Evolutionary conservation across 2,888 invertebrate genomes (phyloP), one percentile per base, ranked within the genome.

Genomic region (Diarsia rubi): DNA sequence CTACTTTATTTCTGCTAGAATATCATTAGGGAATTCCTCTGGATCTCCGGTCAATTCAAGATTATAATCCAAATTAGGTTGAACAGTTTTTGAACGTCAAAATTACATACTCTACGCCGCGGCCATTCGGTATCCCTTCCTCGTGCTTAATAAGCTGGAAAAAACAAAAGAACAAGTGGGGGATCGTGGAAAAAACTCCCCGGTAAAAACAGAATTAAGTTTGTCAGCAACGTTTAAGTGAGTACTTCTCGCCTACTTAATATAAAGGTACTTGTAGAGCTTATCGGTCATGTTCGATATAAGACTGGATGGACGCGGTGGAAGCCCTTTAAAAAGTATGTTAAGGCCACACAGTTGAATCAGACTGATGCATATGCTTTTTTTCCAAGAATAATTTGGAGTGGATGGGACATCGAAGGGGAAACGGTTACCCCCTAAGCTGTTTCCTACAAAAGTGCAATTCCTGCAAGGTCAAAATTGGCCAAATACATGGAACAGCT

Each of bases 291-390:
- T 66, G 47, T 27, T 31, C 47, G 24, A 59, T 2, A 21, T 49
- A 42, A 57, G 27, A 27, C 54, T n/a, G 9, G 49, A 9, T 19
- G n/a, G 42, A 14, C n/a, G n/a, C 76, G 24, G 68, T 75, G 24
- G 68, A 76, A 76, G 75, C 59, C 75, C 68, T 75, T 67, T 27
- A 24, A 16, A 67, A 66, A 65, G 47, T 75, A 12, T 59, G 66
- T 49, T 44, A 75, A 59, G 75, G 66, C 24, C 47, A 24, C 19
- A 65, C 11, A 2, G 66, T 66, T 42, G 19, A 59, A 75, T 49
- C 47, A 66, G 27, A 37, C 4, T n/a, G n/a, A 74, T 74, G 65
- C 45, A 57, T 3, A 24, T 4, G 5, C n/a, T 19, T 12, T 4
- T 31, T 59, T n/a, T 44, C 16, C 21, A 62, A 60, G 66, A 66